A percentile compares a stretch with the other conserved stretches of the same genome.
These are phyloP conservation scores for Myopa testacea DNA, from an alignment of 2,888 invertebrate genomes.

Conservation along the genomic window DNA sequence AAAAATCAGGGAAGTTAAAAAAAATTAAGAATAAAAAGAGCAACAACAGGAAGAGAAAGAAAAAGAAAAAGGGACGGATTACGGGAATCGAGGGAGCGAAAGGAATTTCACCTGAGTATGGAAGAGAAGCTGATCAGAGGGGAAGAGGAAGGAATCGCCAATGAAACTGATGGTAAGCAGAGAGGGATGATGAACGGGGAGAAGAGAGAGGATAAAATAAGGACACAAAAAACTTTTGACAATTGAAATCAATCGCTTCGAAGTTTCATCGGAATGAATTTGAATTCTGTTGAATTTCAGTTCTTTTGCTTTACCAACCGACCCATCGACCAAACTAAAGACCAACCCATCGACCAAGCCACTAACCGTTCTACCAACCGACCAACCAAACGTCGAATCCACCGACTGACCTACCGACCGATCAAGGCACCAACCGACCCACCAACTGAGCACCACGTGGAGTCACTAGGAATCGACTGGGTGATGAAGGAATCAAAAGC, in stretches of 20 bases:
- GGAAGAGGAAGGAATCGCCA: neutral
- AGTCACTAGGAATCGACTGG: too few relatives aligned
- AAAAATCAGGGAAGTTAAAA: conserved; percentile 21
- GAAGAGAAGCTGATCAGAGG: too few relatives aligned
- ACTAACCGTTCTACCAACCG: too few relatives aligned
- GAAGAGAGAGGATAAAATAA: neutral
- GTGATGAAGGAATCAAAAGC: too few relatives aligned
- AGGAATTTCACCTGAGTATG: too few relatives aligned
- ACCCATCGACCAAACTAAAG: too few relatives aligned
- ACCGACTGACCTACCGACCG: too few relatives aligned
- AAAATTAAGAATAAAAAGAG: neutral
- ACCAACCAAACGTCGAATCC: too few relatives aligned
- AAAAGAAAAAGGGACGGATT: neutral
- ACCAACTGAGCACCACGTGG: too few relatives aligned
- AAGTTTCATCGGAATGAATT: neutral
- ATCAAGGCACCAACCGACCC: too few relatives aligned
- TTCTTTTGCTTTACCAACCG: conserved; percentile 5
- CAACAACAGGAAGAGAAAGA: neutral
- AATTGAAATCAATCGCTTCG: conserved; percentile 31
- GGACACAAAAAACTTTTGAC: conserved; percentile 12
- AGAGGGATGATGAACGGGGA: neutral
- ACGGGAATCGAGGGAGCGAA: too few relatives aligned
- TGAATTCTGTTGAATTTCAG: conserved; percentile 4
- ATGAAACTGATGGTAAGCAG: neutral
- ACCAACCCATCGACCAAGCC: too few relatives aligned